phyloP scores from a whole-genome alignment of 2,797 vertebrate genomes.

The Podarcis lilfordi region DNA sequence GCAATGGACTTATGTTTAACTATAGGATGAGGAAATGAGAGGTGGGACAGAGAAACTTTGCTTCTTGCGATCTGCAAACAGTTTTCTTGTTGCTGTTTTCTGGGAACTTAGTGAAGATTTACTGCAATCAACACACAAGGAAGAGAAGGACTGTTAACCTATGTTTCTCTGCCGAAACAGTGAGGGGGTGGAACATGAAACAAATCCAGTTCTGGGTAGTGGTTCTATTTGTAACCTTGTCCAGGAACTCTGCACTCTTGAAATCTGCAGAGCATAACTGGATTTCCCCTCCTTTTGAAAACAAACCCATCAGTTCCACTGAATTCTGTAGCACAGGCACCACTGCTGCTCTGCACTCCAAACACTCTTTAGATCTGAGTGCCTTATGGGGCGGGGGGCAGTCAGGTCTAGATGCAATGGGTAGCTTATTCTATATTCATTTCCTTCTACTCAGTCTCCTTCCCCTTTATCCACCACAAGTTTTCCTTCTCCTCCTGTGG shows the following conservation, averaged over 20 bases:
- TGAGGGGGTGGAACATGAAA: not conserved
- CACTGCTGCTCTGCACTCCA: not conserved
- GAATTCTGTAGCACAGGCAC: not conserved
- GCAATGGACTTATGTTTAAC: slow-evolving; percentile 16
- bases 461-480: not conserved
- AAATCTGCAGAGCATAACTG: not conserved
- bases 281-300: not conserved
- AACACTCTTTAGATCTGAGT: not conserved
- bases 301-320: not conserved
- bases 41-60: not conserved
- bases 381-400: not conserved
- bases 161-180: not conserved
- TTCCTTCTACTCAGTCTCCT: not conserved
- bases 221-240: not conserved
- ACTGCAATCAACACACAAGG: not conserved
- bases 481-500: slow-evolving; percentile 4
- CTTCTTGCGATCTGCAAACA: not conserved
- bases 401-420: not conserved
- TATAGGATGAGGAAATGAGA: not conserved
- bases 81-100: not conserved
- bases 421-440: not conserved
- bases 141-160: not conserved
- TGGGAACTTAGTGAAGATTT: not conserved
- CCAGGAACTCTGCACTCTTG: not conserved
- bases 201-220: not conserved